Conservation (phyloP, 2,113 vertebrate species). For the Paradoxurus hermaphroditus region DNA sequence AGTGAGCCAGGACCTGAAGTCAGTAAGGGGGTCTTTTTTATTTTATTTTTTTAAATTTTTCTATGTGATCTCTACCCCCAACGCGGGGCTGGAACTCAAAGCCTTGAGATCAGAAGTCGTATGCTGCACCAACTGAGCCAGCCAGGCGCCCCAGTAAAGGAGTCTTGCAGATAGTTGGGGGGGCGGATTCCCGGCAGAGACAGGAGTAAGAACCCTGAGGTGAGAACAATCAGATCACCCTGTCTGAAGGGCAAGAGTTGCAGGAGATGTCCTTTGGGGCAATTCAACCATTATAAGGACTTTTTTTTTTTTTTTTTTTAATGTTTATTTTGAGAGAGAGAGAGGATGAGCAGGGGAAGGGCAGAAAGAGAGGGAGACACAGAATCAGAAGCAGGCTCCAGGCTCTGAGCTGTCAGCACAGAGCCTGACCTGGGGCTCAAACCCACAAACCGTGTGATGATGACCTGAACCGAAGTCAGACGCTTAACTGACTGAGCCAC, state of each 20-base stretch:
- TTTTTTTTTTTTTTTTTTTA: not conserved
- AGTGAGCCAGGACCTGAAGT: not conserved
- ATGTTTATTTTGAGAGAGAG: too few relatives aligned
- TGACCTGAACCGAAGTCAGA: too few relatives aligned
- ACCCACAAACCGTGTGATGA: too few relatives aligned
- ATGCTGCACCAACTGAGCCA: not conserved
- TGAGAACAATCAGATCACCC: not conserved
- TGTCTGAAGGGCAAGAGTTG: not conserved
- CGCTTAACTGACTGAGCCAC: too few relatives aligned
- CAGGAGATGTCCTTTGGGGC: not conserved
- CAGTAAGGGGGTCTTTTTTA: not conserved
- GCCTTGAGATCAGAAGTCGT: not conserved
- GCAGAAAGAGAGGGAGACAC: too few relatives aligned
- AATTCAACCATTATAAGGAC: not conserved
- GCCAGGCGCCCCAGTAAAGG: not conserved
- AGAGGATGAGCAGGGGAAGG: too few relatives aligned
- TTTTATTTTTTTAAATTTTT: not conserved
- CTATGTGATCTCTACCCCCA: not conserved
- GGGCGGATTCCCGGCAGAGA: not conserved
- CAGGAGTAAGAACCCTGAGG: not conserved
- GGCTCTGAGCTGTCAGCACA: too few relatives aligned
- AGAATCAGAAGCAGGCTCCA: too few relatives aligned
- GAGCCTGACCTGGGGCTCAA: too few relatives aligned
- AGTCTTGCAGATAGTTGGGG: not conserved
- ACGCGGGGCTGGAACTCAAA: not conserved